Evolutionary conservation across 2,888 invertebrate genomes (phyloP).

Genomic region (Ennomos erosarius): DNA sequence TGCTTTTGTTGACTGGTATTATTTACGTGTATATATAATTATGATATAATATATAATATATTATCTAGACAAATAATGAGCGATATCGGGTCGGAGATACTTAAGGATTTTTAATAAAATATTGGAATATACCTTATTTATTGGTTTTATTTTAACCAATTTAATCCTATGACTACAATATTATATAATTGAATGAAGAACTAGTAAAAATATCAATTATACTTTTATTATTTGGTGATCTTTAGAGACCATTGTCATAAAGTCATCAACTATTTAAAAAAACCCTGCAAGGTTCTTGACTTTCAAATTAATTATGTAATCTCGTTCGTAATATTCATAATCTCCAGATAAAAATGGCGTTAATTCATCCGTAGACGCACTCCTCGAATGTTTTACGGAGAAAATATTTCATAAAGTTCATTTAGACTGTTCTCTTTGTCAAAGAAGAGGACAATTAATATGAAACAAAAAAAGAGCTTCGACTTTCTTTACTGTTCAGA

Average conservation of each 20-base stretch:
- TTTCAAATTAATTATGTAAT: slow-evolving; percentile 17
- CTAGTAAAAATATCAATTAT: no score
- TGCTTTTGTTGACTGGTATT: slow-evolving; percentile 55
- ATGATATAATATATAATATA: slow-evolving; percentile 40
- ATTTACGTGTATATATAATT: slow-evolving; percentile 11
- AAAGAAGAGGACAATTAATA: slow-evolving; percentile 9
- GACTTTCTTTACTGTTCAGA: slow-evolving; percentile 3
- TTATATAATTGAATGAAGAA: no score
- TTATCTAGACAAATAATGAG: slow-evolving; percentile 55
- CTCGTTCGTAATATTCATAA: slow-evolving; percentile 12
- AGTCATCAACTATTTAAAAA: slow-evolving; percentile 6
- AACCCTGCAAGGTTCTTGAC: slow-evolving; percentile 1
- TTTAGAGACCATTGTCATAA: background rate
- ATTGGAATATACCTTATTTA: slow-evolving; percentile 31
- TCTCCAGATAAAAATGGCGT: slow-evolving; percentile 9
- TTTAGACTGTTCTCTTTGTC: slow-evolving; percentile 7
- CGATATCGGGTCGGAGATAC: slow-evolving; percentile 66
- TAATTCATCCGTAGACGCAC: slow-evolving; percentile 13
- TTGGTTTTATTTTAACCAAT: slow-evolving; percentile 19
- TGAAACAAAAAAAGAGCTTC: slow-evolving; percentile 7
- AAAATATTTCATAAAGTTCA: slow-evolving; percentile 25
- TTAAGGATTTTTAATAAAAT: slow-evolving; percentile 64
- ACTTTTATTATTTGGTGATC: background rate
- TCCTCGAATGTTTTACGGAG: slow-evolving; percentile 16
- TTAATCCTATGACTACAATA: no score